Conservation (phyloP, 1,140 invertebrate genomes). For the Pachyrhynchus sulphureomaculatus region DNA sequence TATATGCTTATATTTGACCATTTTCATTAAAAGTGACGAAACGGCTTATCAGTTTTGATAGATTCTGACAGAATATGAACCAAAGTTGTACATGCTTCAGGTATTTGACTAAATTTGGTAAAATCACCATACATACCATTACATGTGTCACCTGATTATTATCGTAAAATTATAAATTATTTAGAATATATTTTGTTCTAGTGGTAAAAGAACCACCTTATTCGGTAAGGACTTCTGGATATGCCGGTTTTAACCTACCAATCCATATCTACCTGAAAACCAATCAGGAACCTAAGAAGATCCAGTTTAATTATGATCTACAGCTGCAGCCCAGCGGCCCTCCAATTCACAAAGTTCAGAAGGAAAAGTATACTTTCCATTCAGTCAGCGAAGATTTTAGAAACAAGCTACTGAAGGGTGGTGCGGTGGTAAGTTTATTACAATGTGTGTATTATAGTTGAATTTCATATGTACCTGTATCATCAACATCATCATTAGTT, state of each 20-base stretch:
- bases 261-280: slow-evolving; percentile 91
- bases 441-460: too few relatives aligned
- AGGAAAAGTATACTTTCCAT: slow-evolving; percentile 71
- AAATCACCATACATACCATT: too few relatives aligned
- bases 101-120: too few relatives aligned
- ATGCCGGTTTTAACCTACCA: slow-evolving; percentile 88
- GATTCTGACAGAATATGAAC: too few relatives aligned
- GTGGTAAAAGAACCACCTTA: slow-evolving; percentile 91
- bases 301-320: slow-evolving; percentile 85
- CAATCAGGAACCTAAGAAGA: slow-evolving; percentile 87
- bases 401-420: slow-evolving; percentile 83
- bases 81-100: too few relatives aligned
- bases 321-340: slow-evolving; percentile 73
- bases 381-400: slow-evolving; percentile 88
- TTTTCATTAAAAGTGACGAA: too few relatives aligned
- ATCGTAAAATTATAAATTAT: too few relatives aligned
- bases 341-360: slow-evolving; percentile 70
- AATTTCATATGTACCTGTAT: too few relatives aligned
- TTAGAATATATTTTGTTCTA: slow-evolving; percentile 57
- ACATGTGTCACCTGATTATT: too few relatives aligned
- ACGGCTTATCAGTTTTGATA: too few relatives aligned
- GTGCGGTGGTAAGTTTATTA: slow-evolving; percentile 60
- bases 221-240: slow-evolving; percentile 86
- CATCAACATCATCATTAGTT: too few relatives aligned
- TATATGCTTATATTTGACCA: too few relatives aligned